A percentile compares a stretch with the other conserved stretches of the same genome.
These are phyloP conservation scores for Tenrec ecaudatus DNA, from an alignment of 2,113 vertebrate species.

Conservation along the genomic window DNA sequence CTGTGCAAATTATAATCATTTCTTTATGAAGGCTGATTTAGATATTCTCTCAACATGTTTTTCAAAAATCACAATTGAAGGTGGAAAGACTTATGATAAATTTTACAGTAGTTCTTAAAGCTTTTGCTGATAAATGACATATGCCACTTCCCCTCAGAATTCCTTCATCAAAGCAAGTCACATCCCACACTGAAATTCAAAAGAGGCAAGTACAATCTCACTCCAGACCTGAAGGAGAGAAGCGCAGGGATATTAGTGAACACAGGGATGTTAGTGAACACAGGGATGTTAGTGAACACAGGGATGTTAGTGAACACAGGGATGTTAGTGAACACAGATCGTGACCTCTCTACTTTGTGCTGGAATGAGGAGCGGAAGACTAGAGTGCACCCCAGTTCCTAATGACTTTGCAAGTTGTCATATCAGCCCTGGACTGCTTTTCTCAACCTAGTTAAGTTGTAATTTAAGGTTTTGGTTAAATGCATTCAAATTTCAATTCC, in stretches of 20 bases:
- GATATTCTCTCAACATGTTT: background rate
- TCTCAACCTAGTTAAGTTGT: background rate
- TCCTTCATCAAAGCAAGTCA: conserved; percentile 30
- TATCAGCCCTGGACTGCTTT: background rate
- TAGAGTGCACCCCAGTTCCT: background rate
- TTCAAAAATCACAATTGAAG: background rate
- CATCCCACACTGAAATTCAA: background rate
- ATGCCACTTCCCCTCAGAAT: background rate
- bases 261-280: background rate
- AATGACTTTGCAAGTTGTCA: background rate
- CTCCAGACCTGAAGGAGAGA: background rate
- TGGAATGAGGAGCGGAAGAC: background rate
- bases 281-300: background rate
- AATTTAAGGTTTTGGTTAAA: background rate
- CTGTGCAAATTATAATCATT: background rate
- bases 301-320: background rate
- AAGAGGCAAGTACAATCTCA: background rate
- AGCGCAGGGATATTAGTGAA: background rate
- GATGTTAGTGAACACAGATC: background rate
- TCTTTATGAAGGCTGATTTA: background rate
- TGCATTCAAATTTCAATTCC: background rate
- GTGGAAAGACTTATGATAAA: background rate
- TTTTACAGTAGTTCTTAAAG: background rate
- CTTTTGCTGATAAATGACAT: background rate
- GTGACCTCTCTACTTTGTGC: background rate